Evolutionary conservation across 2,797 vertebrate species (phyloP).

Genomic region (Uromys caudimaculatus): DNA sequence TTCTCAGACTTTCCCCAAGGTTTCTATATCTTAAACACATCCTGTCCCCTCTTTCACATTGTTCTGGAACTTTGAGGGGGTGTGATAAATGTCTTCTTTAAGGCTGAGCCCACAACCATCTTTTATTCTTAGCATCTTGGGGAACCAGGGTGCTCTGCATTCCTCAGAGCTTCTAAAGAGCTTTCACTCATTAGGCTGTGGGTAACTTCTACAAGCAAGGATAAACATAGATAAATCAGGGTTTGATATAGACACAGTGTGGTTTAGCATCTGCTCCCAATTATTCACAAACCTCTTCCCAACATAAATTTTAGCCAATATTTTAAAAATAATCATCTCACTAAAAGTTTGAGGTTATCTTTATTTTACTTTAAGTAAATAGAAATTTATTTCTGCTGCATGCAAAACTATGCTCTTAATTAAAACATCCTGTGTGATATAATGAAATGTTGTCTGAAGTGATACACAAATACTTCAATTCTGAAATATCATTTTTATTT

Average conservation of each 20-base stretch:
- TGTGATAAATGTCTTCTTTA: background rate
- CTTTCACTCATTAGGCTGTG: background rate
- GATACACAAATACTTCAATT: background rate
- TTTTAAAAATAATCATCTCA: background rate
- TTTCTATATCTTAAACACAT: background rate
- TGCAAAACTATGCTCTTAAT: background rate
- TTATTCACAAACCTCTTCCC: slow-evolving; percentile 71
- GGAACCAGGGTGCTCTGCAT: background rate
- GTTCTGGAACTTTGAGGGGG: background rate
- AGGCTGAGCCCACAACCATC: background rate
- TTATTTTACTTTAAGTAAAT: background rate
- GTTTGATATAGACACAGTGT: slow-evolving; percentile 72
- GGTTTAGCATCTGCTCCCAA: slow-evolving; percentile 65
- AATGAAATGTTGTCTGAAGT: background rate
- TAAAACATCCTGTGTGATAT: background rate
- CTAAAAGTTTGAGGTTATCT: background rate
- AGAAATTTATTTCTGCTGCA: background rate
- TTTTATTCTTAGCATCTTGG: background rate
- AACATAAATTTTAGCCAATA: slow-evolving; percentile 48
- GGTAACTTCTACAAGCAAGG: background rate
- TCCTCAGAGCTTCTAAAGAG: background rate
- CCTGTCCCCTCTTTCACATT: background rate
- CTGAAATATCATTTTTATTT: background rate
- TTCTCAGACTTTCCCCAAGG: background rate
- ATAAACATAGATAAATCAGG: background rate